These are phyloP conservation scores for Nesidiocoris tenuis DNA, from an alignment of 2,888 invertebrate species.

Conservation along the genomic window DNA sequence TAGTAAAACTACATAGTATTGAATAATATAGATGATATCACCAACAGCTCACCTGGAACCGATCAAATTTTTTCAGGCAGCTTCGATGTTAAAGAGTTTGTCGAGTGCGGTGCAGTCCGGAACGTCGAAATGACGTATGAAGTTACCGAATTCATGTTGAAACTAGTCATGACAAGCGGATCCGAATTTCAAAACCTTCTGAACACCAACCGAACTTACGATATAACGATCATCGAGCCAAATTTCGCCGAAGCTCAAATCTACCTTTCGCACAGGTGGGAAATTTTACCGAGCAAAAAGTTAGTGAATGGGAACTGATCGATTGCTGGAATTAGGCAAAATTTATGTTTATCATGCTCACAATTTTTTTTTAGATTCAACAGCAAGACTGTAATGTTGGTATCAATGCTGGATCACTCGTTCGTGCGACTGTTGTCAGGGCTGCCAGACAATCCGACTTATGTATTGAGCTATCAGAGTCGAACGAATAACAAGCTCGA, in stretches of 20 bases:
- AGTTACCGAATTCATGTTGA: not conserved
- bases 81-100: not conserved
- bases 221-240: constrained; percentile 8
- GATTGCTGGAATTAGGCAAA: no score
- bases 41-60: no score
- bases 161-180: constrained; percentile 5
- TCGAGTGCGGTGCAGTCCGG: not conserved
- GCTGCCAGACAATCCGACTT: constrained; percentile 34
- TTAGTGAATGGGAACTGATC: no score
- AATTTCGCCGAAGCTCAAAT: constrained; percentile 6
- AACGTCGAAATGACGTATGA: constrained; percentile 2
- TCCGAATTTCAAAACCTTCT: constrained; percentile 5
- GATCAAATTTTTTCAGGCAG: constrained; percentile 6
- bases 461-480: constrained; percentile 34
- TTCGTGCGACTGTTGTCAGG: constrained; percentile 29
- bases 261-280: constrained; percentile 21
- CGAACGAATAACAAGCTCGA: constrained; percentile 27
- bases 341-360: no score
- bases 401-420: constrained; percentile 6
- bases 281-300: no score
- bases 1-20: not conserved
- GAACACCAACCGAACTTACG: constrained; percentile 15
- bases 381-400: constrained; percentile 2
- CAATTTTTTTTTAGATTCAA: not conserved
- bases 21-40: no score